A percentile compares a stretch with the other conserved stretches of the same genome.
Evolutionary conservation across 1,140 invertebrate genomes (phyloP).

Genomic region (Maconellicoccus hirsutus): DNA sequence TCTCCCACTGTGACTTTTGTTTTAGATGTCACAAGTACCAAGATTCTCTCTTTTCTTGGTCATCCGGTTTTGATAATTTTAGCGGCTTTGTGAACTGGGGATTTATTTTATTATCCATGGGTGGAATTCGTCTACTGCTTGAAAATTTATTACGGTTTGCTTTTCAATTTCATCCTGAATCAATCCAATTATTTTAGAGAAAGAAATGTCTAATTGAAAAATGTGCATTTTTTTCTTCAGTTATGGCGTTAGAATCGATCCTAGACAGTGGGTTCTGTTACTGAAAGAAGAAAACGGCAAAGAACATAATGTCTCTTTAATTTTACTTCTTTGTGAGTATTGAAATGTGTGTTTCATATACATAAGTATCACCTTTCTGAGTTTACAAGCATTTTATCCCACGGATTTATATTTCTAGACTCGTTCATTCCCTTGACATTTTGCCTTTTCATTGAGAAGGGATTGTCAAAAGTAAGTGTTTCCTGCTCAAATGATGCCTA

Average conservation of each 20-base stretch:
- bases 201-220: too few species aligned
- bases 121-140: conserved; percentile 80
- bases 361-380: neutral
- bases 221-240: conserved; percentile 38
- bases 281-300: conserved; percentile 64
- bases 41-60: conserved; percentile 91
- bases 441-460: conserved; percentile 69
- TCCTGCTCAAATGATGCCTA: too few species aligned
- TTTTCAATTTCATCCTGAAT: conserved; percentile 62
- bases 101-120: conserved; percentile 82
- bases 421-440: conserved; percentile 66
- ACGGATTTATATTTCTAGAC: conserved; percentile 45
- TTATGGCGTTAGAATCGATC: conserved; percentile 91
- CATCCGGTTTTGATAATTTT: conserved; percentile 88
- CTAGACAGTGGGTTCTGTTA: conserved; percentile 75
- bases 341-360: neutral
- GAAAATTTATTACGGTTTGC: conserved; percentile 66
- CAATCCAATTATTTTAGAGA: too few species aligned
- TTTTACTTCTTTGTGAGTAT: conserved; percentile 67
- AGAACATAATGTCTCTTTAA: conserved; percentile 56
- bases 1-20: too few species aligned
- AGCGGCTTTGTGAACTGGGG: conserved; percentile 92
- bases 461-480: conserved; percentile 68
- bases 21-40: conserved; percentile 77
- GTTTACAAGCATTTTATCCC: neutral